Conservation (phyloP, 2,113 vertebrate genomes). For the Elaphurus davidianus region DNA sequence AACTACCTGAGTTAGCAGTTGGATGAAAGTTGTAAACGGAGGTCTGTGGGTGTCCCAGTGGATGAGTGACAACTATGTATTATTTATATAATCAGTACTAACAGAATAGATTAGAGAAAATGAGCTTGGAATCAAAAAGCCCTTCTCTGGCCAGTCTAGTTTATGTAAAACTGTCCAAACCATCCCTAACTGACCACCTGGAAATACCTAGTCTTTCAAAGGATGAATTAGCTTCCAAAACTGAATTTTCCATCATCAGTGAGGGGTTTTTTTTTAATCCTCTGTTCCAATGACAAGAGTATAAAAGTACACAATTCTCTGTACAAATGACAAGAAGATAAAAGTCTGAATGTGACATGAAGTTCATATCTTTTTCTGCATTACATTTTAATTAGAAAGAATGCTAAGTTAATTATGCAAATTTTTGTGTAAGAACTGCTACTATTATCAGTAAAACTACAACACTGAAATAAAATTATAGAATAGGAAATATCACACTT, state of each 20-base stretch:
- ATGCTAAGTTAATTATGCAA: slow-evolving; percentile 69
- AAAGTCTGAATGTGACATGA: slow-evolving; percentile 48
- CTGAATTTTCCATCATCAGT: not conserved
- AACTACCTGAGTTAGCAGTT: not conserved
- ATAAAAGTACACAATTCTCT: not conserved
- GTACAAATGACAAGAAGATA: not conserved
- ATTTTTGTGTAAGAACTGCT: slow-evolving; percentile 55
- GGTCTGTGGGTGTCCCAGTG: not conserved
- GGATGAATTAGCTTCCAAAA: not conserved
- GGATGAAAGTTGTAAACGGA: not conserved
- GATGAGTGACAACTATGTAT: not conserved
- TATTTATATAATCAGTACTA: slow-evolving; percentile 12
- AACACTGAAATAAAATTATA: slow-evolving; percentile 72
- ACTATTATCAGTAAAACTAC: slow-evolving; percentile 68
- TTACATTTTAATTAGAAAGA: slow-evolving; percentile 74
- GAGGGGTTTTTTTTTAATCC: not conserved
- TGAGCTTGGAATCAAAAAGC: slow-evolving; percentile 20
- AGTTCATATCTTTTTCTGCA: slow-evolving; percentile 64
- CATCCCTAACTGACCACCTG: not conserved
- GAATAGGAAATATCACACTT: slow-evolving; percentile 75
- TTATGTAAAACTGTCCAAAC: not conserved
- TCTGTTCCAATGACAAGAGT: slow-evolving; percentile 43
- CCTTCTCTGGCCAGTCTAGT: not conserved
- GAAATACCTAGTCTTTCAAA: not conserved
- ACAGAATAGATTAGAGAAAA: slow-evolving; percentile 29